Evolutionary conservation across 2,113 vertebrate species (phyloP).

Genomic region (Chaenocephalus aceratus): DNA sequence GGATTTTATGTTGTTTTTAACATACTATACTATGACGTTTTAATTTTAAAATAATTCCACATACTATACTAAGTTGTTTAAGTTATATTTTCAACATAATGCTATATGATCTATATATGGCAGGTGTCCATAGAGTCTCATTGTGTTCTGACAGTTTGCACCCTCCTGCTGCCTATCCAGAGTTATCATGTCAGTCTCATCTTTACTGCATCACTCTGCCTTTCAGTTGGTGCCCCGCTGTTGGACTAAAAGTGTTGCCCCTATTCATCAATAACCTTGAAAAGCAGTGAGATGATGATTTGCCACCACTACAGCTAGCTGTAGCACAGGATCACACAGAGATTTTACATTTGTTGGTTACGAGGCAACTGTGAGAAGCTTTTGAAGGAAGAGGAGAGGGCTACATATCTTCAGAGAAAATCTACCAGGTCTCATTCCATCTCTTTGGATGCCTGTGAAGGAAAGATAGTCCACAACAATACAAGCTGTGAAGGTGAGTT

Average conservation of each 20-base stretch:
- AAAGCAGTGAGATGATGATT: conserved; percentile 24
- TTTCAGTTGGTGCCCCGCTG: conserved; percentile 2
- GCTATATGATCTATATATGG: too few relatives aligned
- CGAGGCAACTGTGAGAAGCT: conserved; percentile 55
- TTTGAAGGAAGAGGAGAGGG: conserved; percentile 40
- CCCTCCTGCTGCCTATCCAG: conserved; percentile 20
- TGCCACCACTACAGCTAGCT: conserved; percentile 6
- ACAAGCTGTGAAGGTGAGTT: conserved; percentile 19
- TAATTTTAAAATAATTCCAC: too few relatives aligned
- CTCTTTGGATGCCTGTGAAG: conserved; percentile 26
- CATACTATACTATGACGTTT: not conserved
- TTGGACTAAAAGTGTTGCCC: not conserved
- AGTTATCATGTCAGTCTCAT: conserved; percentile 18
- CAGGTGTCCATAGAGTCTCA: not conserved
- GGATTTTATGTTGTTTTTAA: too few relatives aligned
- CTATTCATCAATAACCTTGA: conserved; percentile 33
- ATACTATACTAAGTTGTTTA: too few relatives aligned
- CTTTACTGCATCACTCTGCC: conserved; percentile 30
- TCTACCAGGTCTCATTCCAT: conserved; percentile 46
- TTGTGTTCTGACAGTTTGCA: conserved; percentile 14
- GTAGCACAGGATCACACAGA: conserved; percentile 26
- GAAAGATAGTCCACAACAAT: conserved; percentile 20
- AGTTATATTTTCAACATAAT: too few relatives aligned
- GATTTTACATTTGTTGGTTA: conserved; percentile 42
- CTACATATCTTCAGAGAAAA: conserved; percentile 60